A percentile compares a stretch with the other conserved stretches of the same genome.
These are phyloP conservation scores for Eidolon helvum DNA, from an alignment of 2,113 vertebrate genomes.

Conservation along the genomic window DNA sequence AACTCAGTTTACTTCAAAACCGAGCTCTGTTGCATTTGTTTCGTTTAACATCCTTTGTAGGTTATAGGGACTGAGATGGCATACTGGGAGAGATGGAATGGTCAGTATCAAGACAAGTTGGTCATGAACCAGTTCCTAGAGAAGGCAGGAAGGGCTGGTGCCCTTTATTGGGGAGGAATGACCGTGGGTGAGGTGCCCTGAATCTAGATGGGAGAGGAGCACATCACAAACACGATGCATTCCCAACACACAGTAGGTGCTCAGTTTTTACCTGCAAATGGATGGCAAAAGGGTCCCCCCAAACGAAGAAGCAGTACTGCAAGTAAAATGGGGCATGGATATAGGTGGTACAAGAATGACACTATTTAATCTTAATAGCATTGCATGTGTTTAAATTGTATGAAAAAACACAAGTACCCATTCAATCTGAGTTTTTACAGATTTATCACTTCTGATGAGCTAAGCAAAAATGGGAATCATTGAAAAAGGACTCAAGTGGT, in stretches of 20 bases:
- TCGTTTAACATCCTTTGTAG: not conserved
- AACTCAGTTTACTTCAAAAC: not conserved
- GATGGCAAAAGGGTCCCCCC: not conserved
- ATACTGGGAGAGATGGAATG: not conserved
- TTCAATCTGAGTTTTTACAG: not conserved
- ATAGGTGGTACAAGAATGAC: not conserved
- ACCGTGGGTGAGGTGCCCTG: not conserved
- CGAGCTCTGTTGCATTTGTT: not conserved
- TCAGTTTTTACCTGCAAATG: not conserved
- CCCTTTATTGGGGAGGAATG: not conserved
- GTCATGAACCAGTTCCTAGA: not conserved
- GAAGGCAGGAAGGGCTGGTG: not conserved
- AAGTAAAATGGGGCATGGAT: not conserved
- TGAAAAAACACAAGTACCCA: not conserved
- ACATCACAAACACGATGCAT: not conserved
- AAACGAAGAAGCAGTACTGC: not conserved
- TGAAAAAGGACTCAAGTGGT: not conserved
- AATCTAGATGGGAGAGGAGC: not conserved
- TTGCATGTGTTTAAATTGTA: not conserved
- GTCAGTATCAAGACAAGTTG: too few relatives aligned
- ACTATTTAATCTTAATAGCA: not conserved
- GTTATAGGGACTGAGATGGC: not conserved
- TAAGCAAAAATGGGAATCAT: not conserved
- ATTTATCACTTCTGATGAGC: not conserved
- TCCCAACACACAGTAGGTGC: not conserved